phyloP scores from a whole-genome alignment of 2,797 vertebrate species.

The Acridotheres tristis region DNA sequence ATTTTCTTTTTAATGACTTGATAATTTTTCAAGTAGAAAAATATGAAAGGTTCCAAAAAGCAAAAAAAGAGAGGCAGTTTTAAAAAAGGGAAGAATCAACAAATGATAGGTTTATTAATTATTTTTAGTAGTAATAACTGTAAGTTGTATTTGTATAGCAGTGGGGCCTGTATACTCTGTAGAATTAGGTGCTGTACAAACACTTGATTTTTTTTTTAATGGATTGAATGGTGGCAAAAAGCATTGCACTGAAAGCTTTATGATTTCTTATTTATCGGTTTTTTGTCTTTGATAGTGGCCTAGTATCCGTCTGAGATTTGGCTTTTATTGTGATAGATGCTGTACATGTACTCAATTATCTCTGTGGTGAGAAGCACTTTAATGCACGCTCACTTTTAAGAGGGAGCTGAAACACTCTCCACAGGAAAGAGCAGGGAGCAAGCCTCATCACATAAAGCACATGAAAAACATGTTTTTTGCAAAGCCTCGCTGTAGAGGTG shows the following conservation, averaged over 20 bases:
- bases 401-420: neutral
- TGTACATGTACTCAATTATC: conserved; percentile 2
- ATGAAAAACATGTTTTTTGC: neutral
- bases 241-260: neutral
- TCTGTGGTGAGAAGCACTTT: neutral
- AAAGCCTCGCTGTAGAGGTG: neutral
- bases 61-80: neutral
- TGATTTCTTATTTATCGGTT: conserved; percentile 1
- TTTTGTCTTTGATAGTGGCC: neutral
- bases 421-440: neutral
- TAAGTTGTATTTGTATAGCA: neutral
- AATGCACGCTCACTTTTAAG: neutral
- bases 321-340: conserved; percentile 37
- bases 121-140: neutral
- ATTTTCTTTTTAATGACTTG: conserved; percentile 32
- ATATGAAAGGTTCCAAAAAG: neutral
- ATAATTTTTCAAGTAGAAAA: conserved; percentile 16
- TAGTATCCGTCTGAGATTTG: neutral
- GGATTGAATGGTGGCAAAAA: neutral
- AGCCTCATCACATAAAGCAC: neutral
- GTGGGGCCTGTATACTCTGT: neutral
- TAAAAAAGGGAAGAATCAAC: neutral
- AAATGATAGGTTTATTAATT: neutral
- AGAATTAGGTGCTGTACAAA: neutral
- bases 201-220: neutral